Percentiles rank a stretch among this genome's conserved stretches.
phyloP scores from a whole-genome alignment of 2,113 vertebrate species.

The Psephotus haematonotus region DNA sequence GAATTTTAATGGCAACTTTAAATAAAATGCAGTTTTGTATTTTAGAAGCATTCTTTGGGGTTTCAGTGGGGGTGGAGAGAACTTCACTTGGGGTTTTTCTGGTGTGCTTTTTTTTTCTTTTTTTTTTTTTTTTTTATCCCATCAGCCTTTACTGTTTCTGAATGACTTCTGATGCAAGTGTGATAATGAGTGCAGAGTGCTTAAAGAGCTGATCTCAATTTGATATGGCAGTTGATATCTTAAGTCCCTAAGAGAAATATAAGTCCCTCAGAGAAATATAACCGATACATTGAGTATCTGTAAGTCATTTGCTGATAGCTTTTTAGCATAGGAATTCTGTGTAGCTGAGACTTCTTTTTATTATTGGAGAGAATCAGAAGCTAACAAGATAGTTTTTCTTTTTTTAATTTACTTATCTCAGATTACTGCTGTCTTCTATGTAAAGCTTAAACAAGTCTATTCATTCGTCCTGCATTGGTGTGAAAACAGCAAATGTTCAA shows the following conservation, averaged over 20 bases:
- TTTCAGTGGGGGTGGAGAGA: not conserved
- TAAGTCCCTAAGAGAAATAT: not conserved
- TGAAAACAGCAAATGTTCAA: not conserved
- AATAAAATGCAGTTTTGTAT: not conserved
- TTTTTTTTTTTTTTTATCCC: not conserved
- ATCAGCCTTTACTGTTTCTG: not conserved
- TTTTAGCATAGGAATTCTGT: not conserved
- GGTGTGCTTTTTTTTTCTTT: too few species aligned
- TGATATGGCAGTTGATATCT: not conserved
- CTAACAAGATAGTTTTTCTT: not conserved
- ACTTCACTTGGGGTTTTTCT: not conserved
- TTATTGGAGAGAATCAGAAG: not conserved
- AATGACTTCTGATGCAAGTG: not conserved
- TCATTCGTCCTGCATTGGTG: not conserved
- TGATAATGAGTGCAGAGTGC: not conserved
- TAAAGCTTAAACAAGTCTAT: not conserved
- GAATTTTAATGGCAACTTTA: slow-evolving; percentile 53
- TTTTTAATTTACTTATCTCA: not conserved
- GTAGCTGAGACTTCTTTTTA: not conserved
- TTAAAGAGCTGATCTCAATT: not conserved
- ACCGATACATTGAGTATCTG: not conserved
- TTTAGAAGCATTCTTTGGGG: not conserved
- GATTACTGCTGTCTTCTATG: not conserved
- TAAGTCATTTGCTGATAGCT: not conserved
- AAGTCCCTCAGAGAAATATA: not conserved